phyloP scores from a whole-genome alignment of 2,797 vertebrate genomes.

The Neosilurus mollespiculum region DNA sequence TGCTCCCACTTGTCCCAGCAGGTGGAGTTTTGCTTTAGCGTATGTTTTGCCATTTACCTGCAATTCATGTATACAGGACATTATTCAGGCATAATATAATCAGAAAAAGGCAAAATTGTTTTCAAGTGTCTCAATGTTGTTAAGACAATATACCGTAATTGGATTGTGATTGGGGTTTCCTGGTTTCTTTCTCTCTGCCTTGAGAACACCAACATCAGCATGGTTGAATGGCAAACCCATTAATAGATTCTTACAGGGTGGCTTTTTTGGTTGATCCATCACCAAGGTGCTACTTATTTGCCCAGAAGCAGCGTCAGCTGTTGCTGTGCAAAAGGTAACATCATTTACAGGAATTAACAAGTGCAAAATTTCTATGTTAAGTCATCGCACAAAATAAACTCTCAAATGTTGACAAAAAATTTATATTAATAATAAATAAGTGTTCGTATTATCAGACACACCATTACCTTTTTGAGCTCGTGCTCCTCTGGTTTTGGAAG shows the following conservation, averaged over 20 bases:
- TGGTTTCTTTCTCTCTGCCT: slow-evolving; percentile 70
- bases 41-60: slow-evolving; percentile 93
- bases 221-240: slow-evolving; percentile 72
- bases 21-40: slow-evolving; percentile 82
- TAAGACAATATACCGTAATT: slow-evolving; percentile 64
- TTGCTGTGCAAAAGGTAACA: neutral
- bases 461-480: slow-evolving; percentile 3
- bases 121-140: neutral
- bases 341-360: neutral
- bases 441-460: neutral
- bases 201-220: slow-evolving; percentile 79
- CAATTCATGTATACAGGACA: neutral
- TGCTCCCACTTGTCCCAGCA: slow-evolving; percentile 91
- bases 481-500: neutral
- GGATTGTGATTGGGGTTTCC: slow-evolving; percentile 55
- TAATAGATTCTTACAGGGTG: neutral
- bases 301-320: neutral
- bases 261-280: neutral
- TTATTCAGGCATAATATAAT: neutral
- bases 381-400: neutral
- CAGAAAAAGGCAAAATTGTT: neutral
- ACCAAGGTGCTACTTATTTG: neutral
- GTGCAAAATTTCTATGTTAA: neutral
- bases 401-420: too few relatives aligned
- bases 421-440: too few relatives aligned